phyloP scores from a whole-genome alignment of 2,113 vertebrate genomes.

The Petaurus breviceps region DNA sequence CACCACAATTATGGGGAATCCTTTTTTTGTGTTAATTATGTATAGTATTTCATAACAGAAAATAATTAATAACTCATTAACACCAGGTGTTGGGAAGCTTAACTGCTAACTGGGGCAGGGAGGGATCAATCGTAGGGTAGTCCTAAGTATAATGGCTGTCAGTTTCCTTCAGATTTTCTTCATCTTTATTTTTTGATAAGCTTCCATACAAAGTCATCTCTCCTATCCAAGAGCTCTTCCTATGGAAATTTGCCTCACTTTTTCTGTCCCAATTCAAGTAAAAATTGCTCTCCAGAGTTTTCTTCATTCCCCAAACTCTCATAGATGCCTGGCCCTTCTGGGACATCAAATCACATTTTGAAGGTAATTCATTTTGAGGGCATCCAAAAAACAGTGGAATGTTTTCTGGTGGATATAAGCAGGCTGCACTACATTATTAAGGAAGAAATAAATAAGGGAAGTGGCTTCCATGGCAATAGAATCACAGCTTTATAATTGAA shows the following conservation, averaged over 20 bases:
- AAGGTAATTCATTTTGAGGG: neutral
- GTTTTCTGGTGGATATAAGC: neutral
- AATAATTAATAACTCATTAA: conserved; percentile 72
- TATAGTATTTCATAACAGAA: conserved; percentile 72
- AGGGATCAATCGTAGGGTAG: neutral
- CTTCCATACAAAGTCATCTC: neutral
- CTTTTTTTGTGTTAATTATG: conserved; percentile 62
- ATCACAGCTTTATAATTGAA: neutral
- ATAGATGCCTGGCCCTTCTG: neutral
- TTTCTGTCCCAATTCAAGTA: neutral
- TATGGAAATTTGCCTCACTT: neutral
- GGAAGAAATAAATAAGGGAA: neutral
- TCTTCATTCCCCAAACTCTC: neutral
- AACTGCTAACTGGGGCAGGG: neutral
- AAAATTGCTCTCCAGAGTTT: neutral
- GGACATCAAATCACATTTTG: neutral
- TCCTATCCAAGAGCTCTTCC: neutral
- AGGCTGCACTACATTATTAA: neutral
- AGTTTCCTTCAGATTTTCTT: neutral
- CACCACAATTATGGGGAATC: conserved; percentile 55
- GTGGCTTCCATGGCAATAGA: neutral
- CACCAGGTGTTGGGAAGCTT: conserved; percentile 55
- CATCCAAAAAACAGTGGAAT: neutral
- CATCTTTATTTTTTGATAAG: neutral
- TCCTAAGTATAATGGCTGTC: neutral